Conservation (phyloP, 2,888 invertebrate species). For the Perdita meconis region DNA sequence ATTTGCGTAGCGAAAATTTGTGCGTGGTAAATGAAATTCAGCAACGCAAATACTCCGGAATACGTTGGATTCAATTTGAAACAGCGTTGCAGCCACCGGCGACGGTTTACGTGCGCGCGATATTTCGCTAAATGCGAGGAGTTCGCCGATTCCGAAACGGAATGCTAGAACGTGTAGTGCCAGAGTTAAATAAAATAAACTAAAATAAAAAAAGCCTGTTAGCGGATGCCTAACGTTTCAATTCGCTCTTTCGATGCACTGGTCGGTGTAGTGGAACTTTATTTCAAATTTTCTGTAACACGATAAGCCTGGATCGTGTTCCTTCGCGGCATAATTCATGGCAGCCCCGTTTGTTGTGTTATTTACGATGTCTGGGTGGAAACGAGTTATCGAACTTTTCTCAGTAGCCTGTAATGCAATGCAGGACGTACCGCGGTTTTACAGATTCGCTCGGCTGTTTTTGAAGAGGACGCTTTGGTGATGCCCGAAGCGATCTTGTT, state of each 20-base stretch:
- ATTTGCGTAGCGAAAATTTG: neutral
- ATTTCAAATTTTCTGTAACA: neutral
- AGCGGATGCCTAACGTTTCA: conserved; percentile 5
- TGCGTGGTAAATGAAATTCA: neutral
- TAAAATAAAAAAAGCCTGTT: no score
- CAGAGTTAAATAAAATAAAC: no score
- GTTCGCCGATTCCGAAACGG: neutral
- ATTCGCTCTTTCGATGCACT: neutral
- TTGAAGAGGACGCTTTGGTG: neutral
- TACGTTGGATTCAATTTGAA: conserved; percentile 18
- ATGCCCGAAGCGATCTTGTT: neutral
- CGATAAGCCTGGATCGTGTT: neutral
- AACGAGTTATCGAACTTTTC: conserved; percentile 23
- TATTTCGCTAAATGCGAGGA: conserved; percentile 7
- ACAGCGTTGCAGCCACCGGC: neutral
- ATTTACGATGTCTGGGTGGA: neutral
- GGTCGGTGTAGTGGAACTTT: neutral
- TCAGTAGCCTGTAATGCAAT: neutral
- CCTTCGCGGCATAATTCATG: neutral
- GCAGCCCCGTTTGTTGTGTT: neutral
- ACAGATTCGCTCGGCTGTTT: neutral
- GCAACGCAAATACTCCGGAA: neutral
- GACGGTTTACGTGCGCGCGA: neutral
- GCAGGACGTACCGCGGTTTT: neutral
- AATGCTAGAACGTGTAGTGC: neutral